phyloP scores from a whole-genome alignment of 2,888 invertebrate species.

The Tetheella fluctuosa region DNA sequence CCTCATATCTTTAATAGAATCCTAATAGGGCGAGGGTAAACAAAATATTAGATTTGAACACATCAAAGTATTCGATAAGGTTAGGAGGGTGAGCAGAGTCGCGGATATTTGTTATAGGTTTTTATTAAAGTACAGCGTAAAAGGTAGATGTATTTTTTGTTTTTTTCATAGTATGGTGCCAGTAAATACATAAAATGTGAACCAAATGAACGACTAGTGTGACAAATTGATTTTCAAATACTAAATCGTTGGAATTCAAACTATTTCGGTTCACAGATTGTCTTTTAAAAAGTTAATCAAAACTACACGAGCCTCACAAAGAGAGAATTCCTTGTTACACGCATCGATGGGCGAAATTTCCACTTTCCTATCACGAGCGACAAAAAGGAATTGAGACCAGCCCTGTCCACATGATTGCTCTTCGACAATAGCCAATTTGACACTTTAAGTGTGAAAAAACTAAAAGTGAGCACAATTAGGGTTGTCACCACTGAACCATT shows the following conservation, averaged over 20 bases:
- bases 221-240: slow-evolving; percentile 8
- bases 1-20: slow-evolving; percentile 74
- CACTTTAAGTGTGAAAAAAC: slow-evolving; percentile 67
- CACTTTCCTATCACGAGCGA: slow-evolving; percentile 38
- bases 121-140: too few relatives aligned
- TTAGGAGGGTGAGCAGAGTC: neutral
- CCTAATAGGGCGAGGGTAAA: slow-evolving; percentile 50
- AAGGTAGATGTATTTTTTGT: too few relatives aligned
- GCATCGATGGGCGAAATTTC: slow-evolving; percentile 32
- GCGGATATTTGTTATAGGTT: too few relatives aligned
- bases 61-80: slow-evolving; percentile 16
- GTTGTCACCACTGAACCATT: slow-evolving; percentile 59
- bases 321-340: slow-evolving; percentile 49
- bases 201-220: neutral
- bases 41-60: slow-evolving; percentile 37
- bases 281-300: slow-evolving; percentile 49
- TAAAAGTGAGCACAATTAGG: slow-evolving; percentile 64
- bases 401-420: slow-evolving; percentile 58
- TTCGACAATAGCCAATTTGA: slow-evolving; percentile 78
- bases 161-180: too few relatives aligned
- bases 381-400: slow-evolving; percentile 40
- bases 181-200: neutral
- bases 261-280: slow-evolving; percentile 19
- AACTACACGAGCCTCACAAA: slow-evolving; percentile 40
- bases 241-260: slow-evolving; percentile 16